Percentiles rank a stretch among this genome's conserved stretches.
phyloP scores from a whole-genome alignment of 2,888 invertebrate genomes.

The Scaeva pyrastri region DNA sequence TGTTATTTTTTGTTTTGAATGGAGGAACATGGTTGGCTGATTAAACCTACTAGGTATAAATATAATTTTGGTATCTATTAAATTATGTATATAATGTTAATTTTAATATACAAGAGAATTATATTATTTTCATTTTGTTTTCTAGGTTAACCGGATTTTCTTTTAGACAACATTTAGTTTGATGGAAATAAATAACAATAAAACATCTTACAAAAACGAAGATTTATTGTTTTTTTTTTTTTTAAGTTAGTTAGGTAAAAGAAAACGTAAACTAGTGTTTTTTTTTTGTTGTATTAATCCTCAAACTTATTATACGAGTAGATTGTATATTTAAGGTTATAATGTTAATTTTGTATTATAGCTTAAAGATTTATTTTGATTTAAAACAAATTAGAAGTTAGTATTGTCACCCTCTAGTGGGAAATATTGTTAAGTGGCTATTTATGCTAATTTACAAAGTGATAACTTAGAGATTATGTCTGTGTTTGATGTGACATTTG shows the following conservation, averaged over 20 bases:
- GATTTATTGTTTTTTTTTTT: slow-evolving; percentile 9
- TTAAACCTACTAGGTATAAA: slow-evolving; percentile 21
- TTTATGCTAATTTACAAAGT: slow-evolving; percentile 1
- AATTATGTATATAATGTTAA: slow-evolving; percentile 26
- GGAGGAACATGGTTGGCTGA: slow-evolving; percentile 46
- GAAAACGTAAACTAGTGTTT: not conserved
- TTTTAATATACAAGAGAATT: slow-evolving; percentile 23
- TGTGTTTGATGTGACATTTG: not conserved
- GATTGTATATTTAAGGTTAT: not conserved
- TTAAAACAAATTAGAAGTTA: slow-evolving; percentile 25
- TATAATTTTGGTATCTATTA: slow-evolving; percentile 21
- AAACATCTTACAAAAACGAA: not conserved
- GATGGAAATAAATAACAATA: slow-evolving; percentile 1
- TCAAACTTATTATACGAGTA: too few species aligned
- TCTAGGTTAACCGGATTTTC: slow-evolving; percentile 47
- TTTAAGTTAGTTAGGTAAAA: not conserved
- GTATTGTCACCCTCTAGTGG: not conserved
- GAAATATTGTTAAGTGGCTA: not conserved
- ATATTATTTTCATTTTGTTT: slow-evolving; percentile 27
- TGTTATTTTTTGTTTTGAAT: slow-evolving; percentile 23
- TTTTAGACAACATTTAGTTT: not conserved
- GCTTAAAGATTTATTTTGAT: slow-evolving; percentile 30
- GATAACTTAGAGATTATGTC: not conserved
- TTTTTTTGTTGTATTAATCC: too few species aligned
- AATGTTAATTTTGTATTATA: slow-evolving; percentile 1